Conservation (phyloP, 1,140 invertebrate species). For the Panagrolaimus sp. region DNA sequence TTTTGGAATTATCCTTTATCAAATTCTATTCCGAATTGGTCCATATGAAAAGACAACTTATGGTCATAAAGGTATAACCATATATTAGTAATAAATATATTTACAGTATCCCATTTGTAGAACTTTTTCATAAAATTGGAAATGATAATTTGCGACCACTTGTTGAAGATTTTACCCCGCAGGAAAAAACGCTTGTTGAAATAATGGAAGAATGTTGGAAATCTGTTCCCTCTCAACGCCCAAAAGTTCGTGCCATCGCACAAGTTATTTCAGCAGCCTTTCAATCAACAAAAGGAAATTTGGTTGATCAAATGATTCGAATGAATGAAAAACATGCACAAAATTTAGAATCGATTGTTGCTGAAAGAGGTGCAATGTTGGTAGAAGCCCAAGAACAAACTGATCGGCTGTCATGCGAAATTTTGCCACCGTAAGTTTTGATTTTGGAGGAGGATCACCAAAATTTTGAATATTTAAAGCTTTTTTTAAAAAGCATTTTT, state of each 20-base stretch:
- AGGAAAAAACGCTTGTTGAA: conserved; percentile 29
- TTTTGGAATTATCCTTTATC: conserved; percentile 26
- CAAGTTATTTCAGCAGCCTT: conserved; percentile 44
- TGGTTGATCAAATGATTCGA: conserved; percentile 60
- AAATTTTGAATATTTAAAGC: too few species aligned
- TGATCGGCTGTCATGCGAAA: conserved; percentile 57
- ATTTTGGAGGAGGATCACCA: too few species aligned
- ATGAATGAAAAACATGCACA: conserved; percentile 61
- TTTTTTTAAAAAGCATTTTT: conserved; percentile 12
- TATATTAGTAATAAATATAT: too few species aligned
- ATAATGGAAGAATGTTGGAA: conserved; percentile 50
- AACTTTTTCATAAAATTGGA: not conserved
- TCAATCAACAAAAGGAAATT: conserved; percentile 53
- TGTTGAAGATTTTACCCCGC: not conserved
- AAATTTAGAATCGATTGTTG: conserved; percentile 58
- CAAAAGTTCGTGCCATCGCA: conserved; percentile 37
- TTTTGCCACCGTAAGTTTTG: conserved; percentile 56
- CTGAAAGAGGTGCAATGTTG: conserved; percentile 50
- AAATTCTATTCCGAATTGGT: not conserved
- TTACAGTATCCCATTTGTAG: too few species aligned
- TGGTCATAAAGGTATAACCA: too few species aligned
- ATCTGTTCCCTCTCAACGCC: conserved; percentile 41
- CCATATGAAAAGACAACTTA: not conserved
- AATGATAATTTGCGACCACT: not conserved
- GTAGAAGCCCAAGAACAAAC: conserved; percentile 54